These are phyloP conservation scores for Linurgus olivaceus DNA, from an alignment of 2,797 vertebrate genomes.

Conservation along the genomic window DNA sequence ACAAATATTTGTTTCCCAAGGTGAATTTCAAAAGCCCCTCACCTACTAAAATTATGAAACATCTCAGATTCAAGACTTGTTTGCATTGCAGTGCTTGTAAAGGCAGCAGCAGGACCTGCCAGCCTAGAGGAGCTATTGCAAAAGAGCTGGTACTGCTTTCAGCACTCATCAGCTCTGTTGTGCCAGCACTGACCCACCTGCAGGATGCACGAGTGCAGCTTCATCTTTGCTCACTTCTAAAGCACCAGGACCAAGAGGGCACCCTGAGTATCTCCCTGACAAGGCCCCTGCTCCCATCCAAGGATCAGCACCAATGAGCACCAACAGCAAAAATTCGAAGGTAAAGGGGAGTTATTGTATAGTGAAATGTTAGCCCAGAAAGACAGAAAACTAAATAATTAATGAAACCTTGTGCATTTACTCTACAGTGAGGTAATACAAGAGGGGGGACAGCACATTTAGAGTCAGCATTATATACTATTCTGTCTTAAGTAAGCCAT, in stretches of 20 bases:
- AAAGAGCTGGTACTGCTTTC: not conserved
- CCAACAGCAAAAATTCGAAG: not conserved
- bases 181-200: not conserved
- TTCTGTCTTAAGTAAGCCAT: not conserved
- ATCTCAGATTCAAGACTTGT: not conserved
- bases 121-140: not conserved
- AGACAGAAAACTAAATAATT: not conserved
- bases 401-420: not conserved
- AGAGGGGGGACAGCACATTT: not conserved
- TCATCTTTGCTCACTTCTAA: not conserved
- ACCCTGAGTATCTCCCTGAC: not conserved
- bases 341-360: not conserved
- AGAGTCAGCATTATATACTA: not conserved
- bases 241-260: not conserved
- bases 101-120: not conserved
- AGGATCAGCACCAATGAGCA: not conserved
- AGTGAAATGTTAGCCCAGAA: not conserved
- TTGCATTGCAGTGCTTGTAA: not conserved
- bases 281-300: not conserved
- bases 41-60: not conserved
- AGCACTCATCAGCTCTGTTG: not conserved
- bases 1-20: slow-evolving; percentile 5
- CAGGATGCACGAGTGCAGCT: not conserved
- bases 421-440: not conserved
- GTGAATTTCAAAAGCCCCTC: not conserved